A percentile compares a stretch with the other conserved stretches of the same genome.
phyloP scores from a whole-genome alignment of 1,140 invertebrate species.

The Cydia strobilella region DNA sequence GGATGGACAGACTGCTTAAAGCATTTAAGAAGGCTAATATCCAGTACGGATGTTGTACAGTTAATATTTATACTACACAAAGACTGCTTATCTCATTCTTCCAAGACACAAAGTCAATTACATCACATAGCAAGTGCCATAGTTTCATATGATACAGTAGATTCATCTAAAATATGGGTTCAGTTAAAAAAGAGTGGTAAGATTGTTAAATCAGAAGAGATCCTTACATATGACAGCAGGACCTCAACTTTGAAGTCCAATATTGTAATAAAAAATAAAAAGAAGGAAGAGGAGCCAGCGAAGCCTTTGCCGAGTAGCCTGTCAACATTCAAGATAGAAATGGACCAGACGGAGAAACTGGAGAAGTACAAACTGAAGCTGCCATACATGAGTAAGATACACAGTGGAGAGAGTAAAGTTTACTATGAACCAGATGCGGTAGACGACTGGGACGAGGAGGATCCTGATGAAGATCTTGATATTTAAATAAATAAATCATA shows the following conservation, averaged over 20 bases:
- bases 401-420: slow-evolving; percentile 76
- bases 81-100: slow-evolving; percentile 70
- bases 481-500: slow-evolving; percentile 64
- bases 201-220: slow-evolving; percentile 75
- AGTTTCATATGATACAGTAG: slow-evolving; percentile 62
- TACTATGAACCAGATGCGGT: slow-evolving; percentile 81
- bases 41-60: slow-evolving; percentile 61
- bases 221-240: slow-evolving; percentile 61
- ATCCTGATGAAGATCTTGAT: slow-evolving; percentile 83
- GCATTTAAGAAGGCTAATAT: slow-evolving; percentile 49
- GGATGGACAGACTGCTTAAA: slow-evolving; percentile 62
- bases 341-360: slow-evolving; percentile 79
- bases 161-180: slow-evolving; percentile 55
- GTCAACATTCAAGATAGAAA: slow-evolving; percentile 82
- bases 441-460: slow-evolving; percentile 84
- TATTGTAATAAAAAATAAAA: slow-evolving; percentile 61
- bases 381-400: slow-evolving; percentile 80
- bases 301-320: slow-evolving; percentile 72
- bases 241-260: slow-evolving; percentile 61
- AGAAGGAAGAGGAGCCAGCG: slow-evolving; percentile 60
- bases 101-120: slow-evolving; percentile 71
- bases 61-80: slow-evolving; percentile 76
- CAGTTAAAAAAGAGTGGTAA: slow-evolving; percentile 77
- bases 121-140: slow-evolving; percentile 74
- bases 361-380: slow-evolving; percentile 80